Conservation (phyloP, 2,888 invertebrate genomes). For the Loripinus fragilis region DNA sequence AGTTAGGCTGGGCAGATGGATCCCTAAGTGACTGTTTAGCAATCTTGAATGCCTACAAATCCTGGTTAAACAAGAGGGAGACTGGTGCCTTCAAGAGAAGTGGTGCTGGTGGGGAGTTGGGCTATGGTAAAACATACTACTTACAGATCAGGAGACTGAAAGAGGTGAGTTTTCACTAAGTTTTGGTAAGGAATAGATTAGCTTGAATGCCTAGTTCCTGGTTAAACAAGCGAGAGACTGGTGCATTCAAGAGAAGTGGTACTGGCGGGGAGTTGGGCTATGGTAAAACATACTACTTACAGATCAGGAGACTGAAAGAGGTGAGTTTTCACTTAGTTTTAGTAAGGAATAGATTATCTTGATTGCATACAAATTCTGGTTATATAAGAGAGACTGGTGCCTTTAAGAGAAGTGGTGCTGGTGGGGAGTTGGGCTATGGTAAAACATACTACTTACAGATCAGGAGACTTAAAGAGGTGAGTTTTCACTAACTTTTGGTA, state of each 20-base stretch:
- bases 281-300: slow-evolving; percentile 77
- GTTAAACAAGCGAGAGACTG: slow-evolving; percentile 85
- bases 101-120: slow-evolving; percentile 84
- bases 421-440: slow-evolving; percentile 84
- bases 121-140: slow-evolving; percentile 76
- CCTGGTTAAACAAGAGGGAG: slow-evolving; percentile 84
- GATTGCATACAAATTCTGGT: no score
- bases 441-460: slow-evolving; percentile 76
- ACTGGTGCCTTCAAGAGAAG: slow-evolving; percentile 86
- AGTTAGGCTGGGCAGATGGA: slow-evolving; percentile 92
- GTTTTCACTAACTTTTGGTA: no score
- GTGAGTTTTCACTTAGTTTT: no score
- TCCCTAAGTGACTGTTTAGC: slow-evolving; percentile 94
- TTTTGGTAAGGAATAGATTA: no score
- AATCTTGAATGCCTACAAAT: slow-evolving; percentile 91
- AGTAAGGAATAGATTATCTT: no score
- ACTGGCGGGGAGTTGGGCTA: slow-evolving; percentile 84
- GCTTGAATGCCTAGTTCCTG: slow-evolving; percentile 91
- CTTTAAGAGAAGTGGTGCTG: slow-evolving; percentile 84
- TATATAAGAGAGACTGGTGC: slow-evolving; percentile 86
- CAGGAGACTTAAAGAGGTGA: slow-evolving; percentile 77
- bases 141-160: slow-evolving; percentile 76
- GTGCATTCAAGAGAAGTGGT: slow-evolving; percentile 85
- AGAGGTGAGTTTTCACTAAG: no score
- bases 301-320: slow-evolving; percentile 76